A percentile compares a stretch with the other conserved stretches of the same genome.
Evolutionary conservation across 2,113 vertebrate genomes (phyloP).

Genomic region (Diadophis punctatus): DNA sequence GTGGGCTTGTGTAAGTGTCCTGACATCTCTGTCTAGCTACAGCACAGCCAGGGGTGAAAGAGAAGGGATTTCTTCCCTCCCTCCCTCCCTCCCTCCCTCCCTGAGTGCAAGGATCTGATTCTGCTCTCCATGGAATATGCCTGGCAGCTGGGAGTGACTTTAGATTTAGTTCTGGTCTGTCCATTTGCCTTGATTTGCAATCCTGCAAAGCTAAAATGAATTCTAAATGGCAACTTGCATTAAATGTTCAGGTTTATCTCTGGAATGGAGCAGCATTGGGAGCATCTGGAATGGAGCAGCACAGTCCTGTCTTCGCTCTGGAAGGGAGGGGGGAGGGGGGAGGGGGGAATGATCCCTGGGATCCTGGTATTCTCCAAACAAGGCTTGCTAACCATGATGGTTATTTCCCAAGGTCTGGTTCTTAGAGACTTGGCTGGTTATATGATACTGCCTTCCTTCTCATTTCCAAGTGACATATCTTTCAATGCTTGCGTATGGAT

Average conservation of each 20-base stretch:
- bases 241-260: not conserved
- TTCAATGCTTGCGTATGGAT: constrained; percentile 12
- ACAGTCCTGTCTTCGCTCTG: no score
- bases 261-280: no score
- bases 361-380: not conserved
- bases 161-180: not conserved
- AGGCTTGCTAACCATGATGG: not conserved
- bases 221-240: not conserved
- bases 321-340: no score
- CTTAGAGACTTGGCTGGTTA: constrained; percentile 21
- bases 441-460: constrained; percentile 23
- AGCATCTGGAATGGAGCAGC: no score
- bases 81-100: not conserved
- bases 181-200: not conserved
- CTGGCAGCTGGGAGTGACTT: not conserved
- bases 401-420: not conserved
- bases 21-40: not conserved
- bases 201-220: not conserved
- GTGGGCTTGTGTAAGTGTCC: not conserved
- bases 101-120: not conserved
- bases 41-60: not conserved
- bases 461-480: constrained; percentile 21
- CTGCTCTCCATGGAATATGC: not conserved
- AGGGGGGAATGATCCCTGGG: not conserved
- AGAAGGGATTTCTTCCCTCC: not conserved